These are phyloP conservation scores for Berghia stephanieae DNA, from an alignment of 1,140 invertebrate species.

Conservation along the genomic window DNA sequence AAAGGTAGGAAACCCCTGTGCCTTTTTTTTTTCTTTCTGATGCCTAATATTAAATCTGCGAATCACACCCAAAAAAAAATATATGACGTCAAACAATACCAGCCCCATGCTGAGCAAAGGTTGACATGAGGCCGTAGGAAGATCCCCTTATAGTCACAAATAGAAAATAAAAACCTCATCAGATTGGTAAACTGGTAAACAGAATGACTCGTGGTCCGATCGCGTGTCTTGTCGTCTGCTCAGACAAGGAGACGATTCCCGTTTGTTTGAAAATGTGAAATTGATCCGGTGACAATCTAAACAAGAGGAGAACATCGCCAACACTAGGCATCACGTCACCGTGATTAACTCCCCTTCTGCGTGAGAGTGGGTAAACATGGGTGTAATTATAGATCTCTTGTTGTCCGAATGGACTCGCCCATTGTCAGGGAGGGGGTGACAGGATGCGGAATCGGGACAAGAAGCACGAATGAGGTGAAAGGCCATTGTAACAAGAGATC, in stretches of 20 bases:
- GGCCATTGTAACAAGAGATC: too few relatives aligned
- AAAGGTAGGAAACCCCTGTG: not conserved
- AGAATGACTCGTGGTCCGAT: slow-evolving; percentile 14
- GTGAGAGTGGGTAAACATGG: slow-evolving; percentile 4
- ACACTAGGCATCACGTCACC: slow-evolving; percentile 5
- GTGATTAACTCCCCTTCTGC: slow-evolving; percentile 19
- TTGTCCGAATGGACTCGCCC: too few relatives aligned
- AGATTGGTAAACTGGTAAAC: too few relatives aligned
- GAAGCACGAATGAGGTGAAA: too few relatives aligned
- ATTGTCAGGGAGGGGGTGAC: too few relatives aligned
- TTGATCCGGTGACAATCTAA: slow-evolving; percentile 18
- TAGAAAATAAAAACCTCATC: too few relatives aligned
- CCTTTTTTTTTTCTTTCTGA: too few relatives aligned
- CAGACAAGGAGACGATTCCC: slow-evolving; percentile 8
- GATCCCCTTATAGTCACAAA: slow-evolving; percentile 8
- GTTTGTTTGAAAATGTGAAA: slow-evolving; percentile 27
- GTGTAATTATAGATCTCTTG: slow-evolving; percentile 7
- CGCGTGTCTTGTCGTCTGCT: not conserved
- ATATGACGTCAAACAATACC: slow-evolving; percentile 15
- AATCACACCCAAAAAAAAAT: not conserved
- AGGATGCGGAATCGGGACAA: too few relatives aligned
- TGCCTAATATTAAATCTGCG: too few relatives aligned
- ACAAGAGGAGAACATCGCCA: slow-evolving; percentile 2
- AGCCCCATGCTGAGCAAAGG: not conserved
- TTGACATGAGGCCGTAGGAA: too few relatives aligned